These are phyloP conservation scores for Sternotherus odoratus DNA, from an alignment of 2,797 vertebrate genomes.

Conservation along the genomic window DNA sequence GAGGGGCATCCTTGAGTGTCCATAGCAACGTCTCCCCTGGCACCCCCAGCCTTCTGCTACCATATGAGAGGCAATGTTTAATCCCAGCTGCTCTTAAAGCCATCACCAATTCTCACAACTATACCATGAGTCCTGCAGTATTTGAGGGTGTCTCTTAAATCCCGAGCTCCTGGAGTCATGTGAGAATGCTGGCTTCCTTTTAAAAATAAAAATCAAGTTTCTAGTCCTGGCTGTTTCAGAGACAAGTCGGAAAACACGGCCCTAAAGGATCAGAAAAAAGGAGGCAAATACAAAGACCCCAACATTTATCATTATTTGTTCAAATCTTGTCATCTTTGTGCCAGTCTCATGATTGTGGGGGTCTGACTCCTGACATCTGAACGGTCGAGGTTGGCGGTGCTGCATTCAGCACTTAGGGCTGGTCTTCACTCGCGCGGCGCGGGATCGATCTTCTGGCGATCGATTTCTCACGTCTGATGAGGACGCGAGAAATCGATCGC, in stretches of 20 bases:
- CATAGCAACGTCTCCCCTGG: no score
- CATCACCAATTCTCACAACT: neutral
- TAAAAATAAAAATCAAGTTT: neutral
- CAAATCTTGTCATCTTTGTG: neutral
- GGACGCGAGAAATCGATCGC: no score
- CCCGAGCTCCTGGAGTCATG: neutral
- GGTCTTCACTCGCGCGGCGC: no score
- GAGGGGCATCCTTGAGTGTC: neutral
- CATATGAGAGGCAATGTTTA: neutral
- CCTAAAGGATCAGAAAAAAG: neutral
- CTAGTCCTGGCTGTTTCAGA: neutral
- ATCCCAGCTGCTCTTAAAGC: neutral
- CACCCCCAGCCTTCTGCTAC: neutral
- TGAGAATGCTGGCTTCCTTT: neutral
- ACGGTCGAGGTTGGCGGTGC: neutral
- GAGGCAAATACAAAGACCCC: neutral
- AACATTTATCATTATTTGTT: neutral
- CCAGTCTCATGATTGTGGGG: neutral
- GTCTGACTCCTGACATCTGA: no score
- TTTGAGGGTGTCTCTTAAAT: neutral
- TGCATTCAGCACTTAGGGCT: neutral
- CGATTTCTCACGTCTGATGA: no score
- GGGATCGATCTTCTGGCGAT: no score
- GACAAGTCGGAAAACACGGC: neutral
- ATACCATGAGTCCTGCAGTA: neutral